Percentiles rank a stretch among this genome's conserved stretches.
These are phyloP conservation scores for Cephus nigrinus DNA, from an alignment of 2,888 invertebrate genomes.

Conservation along the genomic window DNA sequence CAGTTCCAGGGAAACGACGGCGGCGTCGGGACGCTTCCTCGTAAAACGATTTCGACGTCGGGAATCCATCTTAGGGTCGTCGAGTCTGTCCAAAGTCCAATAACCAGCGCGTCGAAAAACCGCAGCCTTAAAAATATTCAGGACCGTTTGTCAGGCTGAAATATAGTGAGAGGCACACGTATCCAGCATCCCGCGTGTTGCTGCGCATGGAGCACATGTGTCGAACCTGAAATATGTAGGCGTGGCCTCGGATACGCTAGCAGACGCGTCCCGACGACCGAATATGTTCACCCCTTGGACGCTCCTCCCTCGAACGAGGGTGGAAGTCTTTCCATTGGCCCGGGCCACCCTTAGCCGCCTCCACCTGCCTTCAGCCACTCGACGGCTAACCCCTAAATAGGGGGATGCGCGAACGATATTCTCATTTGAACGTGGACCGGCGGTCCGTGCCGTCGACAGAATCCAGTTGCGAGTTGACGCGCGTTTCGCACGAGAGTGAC, in stretches of 20 bases:
- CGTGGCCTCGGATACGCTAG: slow-evolving; percentile 60
- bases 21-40: slow-evolving; percentile 18
- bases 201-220: slow-evolving; percentile 58
- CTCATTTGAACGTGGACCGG: slow-evolving; percentile 62
- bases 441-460: slow-evolving; percentile 36
- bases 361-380: slow-evolving; percentile 55
- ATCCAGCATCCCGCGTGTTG: slow-evolving; percentile 15
- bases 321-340: slow-evolving; percentile 55
- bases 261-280: slow-evolving; percentile 64
- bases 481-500: too few relatives aligned
- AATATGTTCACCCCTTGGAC: slow-evolving; percentile 63
- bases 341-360: slow-evolving; percentile 60
- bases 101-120: slow-evolving; percentile 31
- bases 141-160: slow-evolving; percentile 61
- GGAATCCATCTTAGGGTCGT: slow-evolving; percentile 33
- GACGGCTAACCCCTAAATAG: slow-evolving; percentile 60
- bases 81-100: slow-evolving; percentile 48
- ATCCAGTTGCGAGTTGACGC: too few relatives aligned
- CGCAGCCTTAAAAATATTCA: slow-evolving; percentile 59
- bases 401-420: slow-evolving; percentile 50
- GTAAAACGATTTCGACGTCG: slow-evolving; percentile 23
- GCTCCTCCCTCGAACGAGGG: slow-evolving; percentile 58
- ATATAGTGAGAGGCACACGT: slow-evolving; percentile 30
- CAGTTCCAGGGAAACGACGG: too few relatives aligned
- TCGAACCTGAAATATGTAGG: slow-evolving; percentile 67